Conservation (phyloP, 2,888 invertebrate species). For the Drosophila borborema region DNA sequence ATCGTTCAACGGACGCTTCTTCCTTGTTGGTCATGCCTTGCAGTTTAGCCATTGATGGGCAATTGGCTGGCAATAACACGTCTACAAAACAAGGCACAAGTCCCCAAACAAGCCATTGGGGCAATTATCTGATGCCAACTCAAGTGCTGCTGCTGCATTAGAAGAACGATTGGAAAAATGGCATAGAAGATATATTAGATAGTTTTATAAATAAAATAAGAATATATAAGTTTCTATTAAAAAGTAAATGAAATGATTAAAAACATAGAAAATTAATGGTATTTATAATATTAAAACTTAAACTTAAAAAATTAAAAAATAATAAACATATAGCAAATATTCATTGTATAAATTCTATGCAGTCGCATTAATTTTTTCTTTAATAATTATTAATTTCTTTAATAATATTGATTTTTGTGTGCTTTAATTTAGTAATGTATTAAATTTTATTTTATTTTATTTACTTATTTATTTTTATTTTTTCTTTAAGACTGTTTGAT, state of each 20-base stretch:
- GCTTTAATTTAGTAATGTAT: too few relatives aligned
- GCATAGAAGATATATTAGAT: background rate
- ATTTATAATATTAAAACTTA: background rate
- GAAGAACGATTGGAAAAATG: background rate
- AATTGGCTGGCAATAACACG: conserved; percentile 50
- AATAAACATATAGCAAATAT: too few relatives aligned
- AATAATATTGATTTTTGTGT: too few relatives aligned
- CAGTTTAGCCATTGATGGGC: conserved; percentile 41
- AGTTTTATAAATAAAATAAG: background rate
- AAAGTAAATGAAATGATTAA: too few relatives aligned
- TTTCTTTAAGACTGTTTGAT: too few relatives aligned
- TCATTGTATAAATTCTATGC: too few relatives aligned
- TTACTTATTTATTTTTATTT: too few relatives aligned
- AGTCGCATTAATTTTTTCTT: too few relatives aligned
- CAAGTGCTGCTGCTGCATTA: background rate
- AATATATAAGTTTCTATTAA: too few relatives aligned
- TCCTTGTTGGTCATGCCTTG: conserved; percentile 22
- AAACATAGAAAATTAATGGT: background rate
- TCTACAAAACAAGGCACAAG: conserved; percentile 18
- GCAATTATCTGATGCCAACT: conserved; percentile 21
- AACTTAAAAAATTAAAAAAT: too few relatives aligned
- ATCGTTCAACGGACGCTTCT: conserved; percentile 28
- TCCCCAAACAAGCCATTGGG: conserved; percentile 8
- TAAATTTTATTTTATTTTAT: too few relatives aligned
- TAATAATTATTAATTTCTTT: too few relatives aligned